Evolutionary conservation across 2,797 vertebrate genomes (phyloP), one percentile per base, ranked within the genome.

Genomic region (Poeciliopsis turneri): DNA sequence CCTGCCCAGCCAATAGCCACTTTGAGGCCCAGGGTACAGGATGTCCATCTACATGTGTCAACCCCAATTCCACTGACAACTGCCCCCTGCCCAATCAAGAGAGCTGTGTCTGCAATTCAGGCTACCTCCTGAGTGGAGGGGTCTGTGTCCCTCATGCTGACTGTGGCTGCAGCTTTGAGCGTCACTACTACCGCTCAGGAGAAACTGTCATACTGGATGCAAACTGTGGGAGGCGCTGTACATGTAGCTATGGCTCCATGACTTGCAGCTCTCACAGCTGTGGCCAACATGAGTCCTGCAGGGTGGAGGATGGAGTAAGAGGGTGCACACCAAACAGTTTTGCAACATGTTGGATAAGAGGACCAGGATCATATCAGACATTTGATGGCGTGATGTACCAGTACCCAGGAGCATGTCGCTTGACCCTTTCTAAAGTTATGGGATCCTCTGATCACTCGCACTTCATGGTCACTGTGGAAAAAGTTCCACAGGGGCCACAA

Each of bases 121-220:
- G 94, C 9, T 92, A 88, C 71, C 75, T 96, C 61, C 89, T 95
- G 23, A 95, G 94, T 0, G 79, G 51, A 30, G 91, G 91, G 0
- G 39, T 45, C 25, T 96, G 95, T 0, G 85, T 95, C 39, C 87
- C 83, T 78, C 74, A 30, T 5, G 57, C 57, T 8, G 78, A 87
- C 7, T 96, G 95, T 55, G 95, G 95, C 61, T 96, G 94, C 73
- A 90, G 74, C 0, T 90, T 90, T 82, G 88, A 94, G 49, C 94
- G 88, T 0, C 84, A 13, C 1, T 93, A 94, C 83, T 94, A 94
- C 28, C 75, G 53, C 13, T 83, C 92, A 2, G 93, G 93, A 23
- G 78, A 92, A n/a, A 88, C 84, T 1, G 84, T 90, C 1, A 84
- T 93, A 66, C 82, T 93, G 25, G 93, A 84, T 0, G 8, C 39